These are phyloP conservation scores for Toxostoma redivivum DNA, from an alignment of 2,113 vertebrate genomes.

Conservation along the genomic window DNA sequence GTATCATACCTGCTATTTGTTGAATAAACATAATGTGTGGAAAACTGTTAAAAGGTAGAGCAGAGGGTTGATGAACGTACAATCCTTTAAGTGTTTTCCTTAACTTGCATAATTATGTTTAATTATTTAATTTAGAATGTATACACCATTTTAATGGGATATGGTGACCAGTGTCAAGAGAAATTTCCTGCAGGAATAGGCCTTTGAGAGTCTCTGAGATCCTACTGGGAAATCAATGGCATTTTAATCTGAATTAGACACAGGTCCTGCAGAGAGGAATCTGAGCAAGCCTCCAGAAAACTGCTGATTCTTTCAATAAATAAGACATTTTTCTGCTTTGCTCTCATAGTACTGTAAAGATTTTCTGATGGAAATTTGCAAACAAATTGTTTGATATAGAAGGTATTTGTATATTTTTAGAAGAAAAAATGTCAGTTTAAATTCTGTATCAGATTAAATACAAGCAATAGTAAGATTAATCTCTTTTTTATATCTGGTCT, in stretches of 20 bases:
- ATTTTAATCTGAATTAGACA: conserved; percentile 54
- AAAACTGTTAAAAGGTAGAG: neutral
- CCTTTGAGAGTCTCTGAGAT: neutral
- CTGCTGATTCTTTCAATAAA: conserved; percentile 1
- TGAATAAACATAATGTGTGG: neutral
- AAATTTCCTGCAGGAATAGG: conserved; percentile 15
- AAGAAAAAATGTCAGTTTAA: neutral
- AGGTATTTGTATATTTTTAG: neutral
- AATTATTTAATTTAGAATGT: neutral
- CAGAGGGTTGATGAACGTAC: neutral
- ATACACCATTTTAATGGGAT: neutral
- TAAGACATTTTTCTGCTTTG: neutral
- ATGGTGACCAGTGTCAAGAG: neutral
- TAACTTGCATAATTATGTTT: neutral
- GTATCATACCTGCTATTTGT: neutral
- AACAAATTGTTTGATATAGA: neutral
- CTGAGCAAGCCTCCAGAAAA: neutral
- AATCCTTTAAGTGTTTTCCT: neutral
- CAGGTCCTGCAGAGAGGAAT: neutral
- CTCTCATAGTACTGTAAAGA: neutral
- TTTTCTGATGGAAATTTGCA: neutral
- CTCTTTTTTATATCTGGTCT: conserved; percentile 39
- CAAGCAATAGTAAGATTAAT: conserved; percentile 34
- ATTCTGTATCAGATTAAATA: conserved; percentile 36
- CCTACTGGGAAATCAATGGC: conserved; percentile 44